phyloP scores from a whole-genome alignment of 1,140 invertebrate species.

The Contarinia nasturtii region DNA sequence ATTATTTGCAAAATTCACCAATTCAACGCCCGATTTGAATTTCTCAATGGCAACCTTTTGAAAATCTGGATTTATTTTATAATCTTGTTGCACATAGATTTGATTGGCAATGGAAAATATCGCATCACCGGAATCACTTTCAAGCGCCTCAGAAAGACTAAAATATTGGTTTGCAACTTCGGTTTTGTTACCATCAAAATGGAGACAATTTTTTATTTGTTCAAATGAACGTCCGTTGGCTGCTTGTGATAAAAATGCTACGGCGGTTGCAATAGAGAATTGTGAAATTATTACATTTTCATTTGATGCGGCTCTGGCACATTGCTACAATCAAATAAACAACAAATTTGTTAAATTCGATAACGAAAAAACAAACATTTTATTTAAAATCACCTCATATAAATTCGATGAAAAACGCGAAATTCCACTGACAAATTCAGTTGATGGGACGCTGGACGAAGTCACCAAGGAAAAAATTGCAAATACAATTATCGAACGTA shows the following conservation, averaged over 20 bases:
- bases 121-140: slow-evolving; percentile 12
- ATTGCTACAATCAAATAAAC: neutral
- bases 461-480: too few relatives aligned
- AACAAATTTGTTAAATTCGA: neutral
- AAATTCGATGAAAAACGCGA: neutral
- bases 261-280: slow-evolving; percentile 31
- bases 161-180: slow-evolving; percentile 14
- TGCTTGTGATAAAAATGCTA: slow-evolving; percentile 33
- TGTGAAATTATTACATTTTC: slow-evolving; percentile 36
- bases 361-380: neutral
- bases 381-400: neutral
- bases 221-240: slow-evolving; percentile 28
- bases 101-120: slow-evolving; percentile 23
- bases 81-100: slow-evolving; percentile 14
- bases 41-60: slow-evolving; percentile 11
- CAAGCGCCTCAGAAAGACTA: slow-evolving; percentile 10
- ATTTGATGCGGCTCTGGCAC: slow-evolving; percentile 8
- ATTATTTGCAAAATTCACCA: slow-evolving; percentile 24
- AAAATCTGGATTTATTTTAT: slow-evolving; percentile 10
- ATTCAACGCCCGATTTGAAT: slow-evolving; percentile 18
- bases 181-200: too few relatives aligned
- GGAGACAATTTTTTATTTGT: slow-evolving; percentile 27
- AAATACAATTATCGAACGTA: too few relatives aligned
- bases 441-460: too few relatives aligned
- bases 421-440: too few relatives aligned